Conservation (phyloP, 2,888 invertebrate genomes). For the Drosophila testacea region DNA sequence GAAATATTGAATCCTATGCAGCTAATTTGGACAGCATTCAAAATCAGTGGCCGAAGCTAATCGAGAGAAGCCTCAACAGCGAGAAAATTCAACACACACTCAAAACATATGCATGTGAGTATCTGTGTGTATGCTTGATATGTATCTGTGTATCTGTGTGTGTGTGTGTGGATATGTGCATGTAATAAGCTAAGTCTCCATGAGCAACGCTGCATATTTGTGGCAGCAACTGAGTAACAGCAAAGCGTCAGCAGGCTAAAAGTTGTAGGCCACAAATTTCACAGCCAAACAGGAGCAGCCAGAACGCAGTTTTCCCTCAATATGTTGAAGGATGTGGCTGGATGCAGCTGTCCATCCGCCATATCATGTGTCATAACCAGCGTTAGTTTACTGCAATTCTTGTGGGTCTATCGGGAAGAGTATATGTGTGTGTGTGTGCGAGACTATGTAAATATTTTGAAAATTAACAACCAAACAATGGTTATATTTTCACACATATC, state of each 20-base stretch:
- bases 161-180: neutral
- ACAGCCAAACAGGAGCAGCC: constrained; percentile 25
- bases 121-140: too few species aligned
- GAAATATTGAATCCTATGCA: neutral
- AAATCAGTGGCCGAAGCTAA: constrained; percentile 34
- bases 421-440: neutral
- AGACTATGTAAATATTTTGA: constrained; percentile 55
- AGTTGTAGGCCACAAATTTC: constrained; percentile 59
- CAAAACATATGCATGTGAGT: too few species aligned
- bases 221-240: constrained; percentile 40
- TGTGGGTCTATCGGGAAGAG: constrained; percentile 8
- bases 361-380: constrained; percentile 60
- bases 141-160: neutral
- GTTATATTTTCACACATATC: constrained; percentile 71
- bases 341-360: constrained; percentile 57
- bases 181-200: constrained; percentile 30
- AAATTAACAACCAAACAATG: constrained; percentile 71
- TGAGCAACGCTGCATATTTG: constrained; percentile 50
- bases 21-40: constrained; percentile 1
- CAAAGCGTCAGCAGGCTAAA: constrained; percentile 17
- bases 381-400: constrained; percentile 25
- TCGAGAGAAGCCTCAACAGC: constrained; percentile 4
- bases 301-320: neutral
- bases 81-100: neutral
- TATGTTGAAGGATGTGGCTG: neutral